Evolutionary conservation across 92 coral and sea anemone species (phyloP), one percentile per base, ranked within the genome.

Genomic region (Parazoanthus atlanticus): DNA sequence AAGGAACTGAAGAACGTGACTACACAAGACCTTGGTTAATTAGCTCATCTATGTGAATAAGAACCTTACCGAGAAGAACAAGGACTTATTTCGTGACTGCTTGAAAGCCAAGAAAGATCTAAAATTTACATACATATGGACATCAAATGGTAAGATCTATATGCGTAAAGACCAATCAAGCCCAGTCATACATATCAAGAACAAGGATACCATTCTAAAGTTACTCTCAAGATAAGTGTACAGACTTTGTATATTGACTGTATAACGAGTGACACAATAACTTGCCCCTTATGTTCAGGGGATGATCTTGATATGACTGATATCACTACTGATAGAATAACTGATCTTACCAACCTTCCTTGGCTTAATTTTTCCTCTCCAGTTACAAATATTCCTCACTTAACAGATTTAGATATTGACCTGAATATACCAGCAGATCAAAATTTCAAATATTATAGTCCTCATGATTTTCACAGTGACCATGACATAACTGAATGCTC

Each of bases 371-470:
- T 88, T 11, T 28, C 28, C 25, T 88, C 86, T 6, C 90, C 90
- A 41, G 65, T 87, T 11, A 54, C 85, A 76, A 85, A 85, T 38
- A 78, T 87, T 38, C 78, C 90, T 10, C 90, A 88, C 76, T 52
- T 88, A 9, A 78, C 78, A 2, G 43, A 80, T 41, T 13, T 28
- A 23, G 90, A 88, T 69, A 29, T 88, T 25, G 86, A 88, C 38
- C 73, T 79, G 2, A 69, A 88, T 69, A 88, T 88, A 86, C 86
- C 90, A n/a, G 17, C 64, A 6, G 90, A 88, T 40, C 66, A 65
- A 0, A 87, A 87, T 78, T 87, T 87, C 29, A 43, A 64, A 29
- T 87, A 87, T 28, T 87, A 87, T 33, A 56, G 34, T 21, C 3
- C 85, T 33, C 85, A 87, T 78, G 84, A 87, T 78, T 87, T 87